phyloP scores from a whole-genome alignment of 2,888 invertebrate species.

The Deilephila elpenor region DNA sequence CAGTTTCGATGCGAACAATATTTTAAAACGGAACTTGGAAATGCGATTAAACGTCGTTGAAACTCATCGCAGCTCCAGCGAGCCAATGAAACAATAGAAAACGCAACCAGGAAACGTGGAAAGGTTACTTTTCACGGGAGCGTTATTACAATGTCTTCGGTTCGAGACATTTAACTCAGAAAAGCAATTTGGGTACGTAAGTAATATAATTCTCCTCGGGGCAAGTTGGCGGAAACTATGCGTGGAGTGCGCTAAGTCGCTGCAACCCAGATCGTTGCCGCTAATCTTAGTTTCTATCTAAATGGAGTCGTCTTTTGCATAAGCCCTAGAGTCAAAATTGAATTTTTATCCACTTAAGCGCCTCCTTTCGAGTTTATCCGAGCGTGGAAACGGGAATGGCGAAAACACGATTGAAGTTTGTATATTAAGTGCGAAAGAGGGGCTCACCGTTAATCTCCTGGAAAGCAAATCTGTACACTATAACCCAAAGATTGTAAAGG shows the following conservation, averaged over 20 bases:
- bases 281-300: conserved; percentile 67
- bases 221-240: conserved; percentile 68
- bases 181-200: conserved; percentile 68
- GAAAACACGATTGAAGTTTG: conserved; percentile 40
- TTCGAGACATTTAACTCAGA: conserved; percentile 61
- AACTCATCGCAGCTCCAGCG: conserved; percentile 50
- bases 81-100: conserved; percentile 38
- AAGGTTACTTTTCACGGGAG: conserved; percentile 52
- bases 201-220: conserved; percentile 68
- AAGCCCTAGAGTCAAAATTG: conserved; percentile 64
- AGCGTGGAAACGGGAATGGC: conserved; percentile 41
- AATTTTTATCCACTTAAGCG: conserved; percentile 64
- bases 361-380: conserved; percentile 49
- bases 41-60: conserved; percentile 56
- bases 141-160: conserved; percentile 61
- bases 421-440: conserved; percentile 27
- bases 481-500: conserved; percentile 98
- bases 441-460: conserved; percentile 96
- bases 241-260: conserved; percentile 59
- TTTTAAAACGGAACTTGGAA: conserved; percentile 41
- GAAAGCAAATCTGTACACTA: conserved; percentile 99
- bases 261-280: conserved; percentile 58
- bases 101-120: conserved; percentile 51
- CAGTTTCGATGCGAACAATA: conserved; percentile 18
- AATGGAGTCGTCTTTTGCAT: conserved; percentile 70